Conservation (phyloP, 2,888 invertebrate genomes). For the Oxyteleia sp. region DNA sequence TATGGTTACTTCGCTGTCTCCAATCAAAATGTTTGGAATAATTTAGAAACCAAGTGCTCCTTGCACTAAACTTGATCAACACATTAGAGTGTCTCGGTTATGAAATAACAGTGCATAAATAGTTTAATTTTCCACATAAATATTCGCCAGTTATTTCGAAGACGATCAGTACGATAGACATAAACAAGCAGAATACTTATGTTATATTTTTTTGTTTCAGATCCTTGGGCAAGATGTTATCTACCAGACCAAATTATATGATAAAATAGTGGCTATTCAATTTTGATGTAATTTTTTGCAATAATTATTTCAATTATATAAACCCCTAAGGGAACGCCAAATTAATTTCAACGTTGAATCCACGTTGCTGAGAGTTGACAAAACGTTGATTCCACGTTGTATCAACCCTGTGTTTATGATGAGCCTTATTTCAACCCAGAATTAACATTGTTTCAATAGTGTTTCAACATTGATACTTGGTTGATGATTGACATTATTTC, state of each 20-base stretch:
- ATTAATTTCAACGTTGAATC: no score
- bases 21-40: background rate
- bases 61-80: background rate
- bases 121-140: background rate
- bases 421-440: no score
- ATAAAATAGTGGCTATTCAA: background rate
- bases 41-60: background rate
- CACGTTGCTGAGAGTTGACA: no score
- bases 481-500: no score
- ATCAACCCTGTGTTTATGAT: no score
- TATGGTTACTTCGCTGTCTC: conserved; percentile 14
- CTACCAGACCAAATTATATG: conserved; percentile 6
- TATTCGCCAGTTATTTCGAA: background rate
- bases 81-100: background rate
- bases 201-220: conserved; percentile 34
- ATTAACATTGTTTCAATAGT: no score
- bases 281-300: no score
- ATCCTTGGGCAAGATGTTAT: conserved; percentile 17
- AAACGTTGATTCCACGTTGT: no score
- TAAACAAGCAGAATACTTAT: conserved; percentile 28
- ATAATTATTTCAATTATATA: no score
- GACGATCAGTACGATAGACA: conserved; percentile 20
- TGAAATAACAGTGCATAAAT: background rate
- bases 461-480: no score
- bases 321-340: no score